Base-by-base conservation (phyloP, 2,113 vertebrate genomes). In the Grammomys surdaster region DNA sequence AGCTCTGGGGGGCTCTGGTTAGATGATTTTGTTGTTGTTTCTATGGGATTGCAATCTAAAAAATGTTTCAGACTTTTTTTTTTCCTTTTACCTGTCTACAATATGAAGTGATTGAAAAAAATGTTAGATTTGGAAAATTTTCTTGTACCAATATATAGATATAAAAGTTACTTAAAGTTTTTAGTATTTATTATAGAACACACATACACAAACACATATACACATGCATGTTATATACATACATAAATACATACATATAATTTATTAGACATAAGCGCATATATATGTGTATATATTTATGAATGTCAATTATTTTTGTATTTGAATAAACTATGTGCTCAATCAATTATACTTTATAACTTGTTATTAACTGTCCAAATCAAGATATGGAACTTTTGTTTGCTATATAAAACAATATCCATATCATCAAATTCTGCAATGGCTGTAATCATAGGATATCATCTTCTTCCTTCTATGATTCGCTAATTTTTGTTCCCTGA, bases 391-490 rank as follows among this genome's bases (percentile, higher is more conserved):
- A 10, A 85, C 67, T 46, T 95, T 94, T 48, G 31, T 88, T 90
- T 9, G 88, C 46, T 63, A 84, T 56, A 48, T 90, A 80, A 46
- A 92, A 88, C 7, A 76, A 76, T 88, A 46, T 2, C 5, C 13
- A 28, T 77, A 28, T 54, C 58, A 80, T 97, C 93, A 90, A 92
- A 88, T 60, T 40, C 13, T 88, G 11, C 16, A 88, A 76, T 7
- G 54, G 63, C 33, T 60, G 0, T 65, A 94, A 51, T 95, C 90
- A 58, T 33, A 67, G 20, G 26, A 75, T 65, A 86, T 48, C 1
- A 40, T 65, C 7, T n/a, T 86, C 17, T 77, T 96, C 96, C 24
- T 40, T 69, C 5, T 65, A 69, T 65, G 16, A 10, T 88, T 17
- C 70, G 19, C 72, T 90, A 51, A 92, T 89, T 90, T 95, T 94